Evolutionary conservation across 1,140 invertebrate species (phyloP).

Genomic region (Papilio helenus): DNA sequence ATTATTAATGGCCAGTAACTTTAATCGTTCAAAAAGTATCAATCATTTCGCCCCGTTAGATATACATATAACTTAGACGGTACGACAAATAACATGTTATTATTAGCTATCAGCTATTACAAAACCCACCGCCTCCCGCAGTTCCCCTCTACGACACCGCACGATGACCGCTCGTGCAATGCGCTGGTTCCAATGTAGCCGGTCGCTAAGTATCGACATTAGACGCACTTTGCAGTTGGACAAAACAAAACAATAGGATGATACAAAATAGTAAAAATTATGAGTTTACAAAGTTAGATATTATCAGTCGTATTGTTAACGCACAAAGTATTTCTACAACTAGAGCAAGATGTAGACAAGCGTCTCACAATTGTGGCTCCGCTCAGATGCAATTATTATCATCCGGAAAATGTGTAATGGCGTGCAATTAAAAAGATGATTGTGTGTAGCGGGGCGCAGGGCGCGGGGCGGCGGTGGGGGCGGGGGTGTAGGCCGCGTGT

Average conservation of each 20-base stretch:
- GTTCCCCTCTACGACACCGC: not conserved
- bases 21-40: no score
- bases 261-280: not conserved
- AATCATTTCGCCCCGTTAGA: no score
- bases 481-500: not conserved
- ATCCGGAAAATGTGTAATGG: conserved; percentile 46
- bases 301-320: not conserved
- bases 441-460: conserved; percentile 1
- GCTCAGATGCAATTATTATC: conserved; percentile 36
- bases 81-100: no score
- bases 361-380: conserved; percentile 27
- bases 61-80: no score
- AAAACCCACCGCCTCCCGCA: not conserved
- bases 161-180: not conserved
- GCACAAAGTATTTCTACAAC: not conserved
- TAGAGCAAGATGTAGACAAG: conserved; percentile 1
- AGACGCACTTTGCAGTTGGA: no score
- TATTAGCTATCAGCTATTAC: no score
- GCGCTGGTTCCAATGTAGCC: no score
- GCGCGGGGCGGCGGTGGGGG: not conserved
- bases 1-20: no score
- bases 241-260: not conserved
- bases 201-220: no score
- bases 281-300: not conserved
- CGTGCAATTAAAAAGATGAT: conserved; percentile 45